phyloP scores from a whole-genome alignment of 2,113 vertebrate species.

The Emydocephalus ijimae region DNA sequence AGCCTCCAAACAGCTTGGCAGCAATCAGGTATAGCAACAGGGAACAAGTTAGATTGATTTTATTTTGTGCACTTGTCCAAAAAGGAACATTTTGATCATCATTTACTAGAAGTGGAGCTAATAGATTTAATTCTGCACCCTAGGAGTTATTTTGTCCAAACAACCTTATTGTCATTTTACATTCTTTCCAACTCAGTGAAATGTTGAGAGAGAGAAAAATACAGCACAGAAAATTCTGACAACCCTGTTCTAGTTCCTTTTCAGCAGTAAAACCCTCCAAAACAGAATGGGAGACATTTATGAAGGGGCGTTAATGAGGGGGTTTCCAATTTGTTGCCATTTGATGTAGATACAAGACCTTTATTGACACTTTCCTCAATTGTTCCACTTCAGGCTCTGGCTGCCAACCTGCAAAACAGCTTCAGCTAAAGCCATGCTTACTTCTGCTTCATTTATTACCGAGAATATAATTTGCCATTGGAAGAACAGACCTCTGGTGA shows the following conservation, averaged over 20 bases:
- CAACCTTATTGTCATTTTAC: not conserved
- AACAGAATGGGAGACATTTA: not conserved
- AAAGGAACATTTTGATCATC: slow-evolving; percentile 20
- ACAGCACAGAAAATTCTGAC: not conserved
- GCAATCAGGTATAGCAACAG: rapidly evolving
- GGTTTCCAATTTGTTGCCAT: not conserved
- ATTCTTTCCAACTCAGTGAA: not conserved
- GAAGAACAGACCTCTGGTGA: not conserved
- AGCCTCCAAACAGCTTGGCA: slow-evolving; percentile 25
- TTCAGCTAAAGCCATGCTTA: too few species aligned
- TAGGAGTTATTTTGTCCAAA: not conserved
- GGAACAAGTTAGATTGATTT: not conserved
- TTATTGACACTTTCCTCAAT: not conserved
- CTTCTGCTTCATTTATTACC: not conserved
- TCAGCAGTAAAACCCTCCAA: not conserved
- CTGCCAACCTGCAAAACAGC: too few species aligned
- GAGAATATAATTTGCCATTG: not conserved
- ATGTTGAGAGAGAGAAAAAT: not conserved
- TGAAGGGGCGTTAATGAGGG: not conserved
- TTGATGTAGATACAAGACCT: not conserved
- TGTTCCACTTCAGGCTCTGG: not conserved
- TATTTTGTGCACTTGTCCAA: slow-evolving; percentile 1
- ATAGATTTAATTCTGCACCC: not conserved
- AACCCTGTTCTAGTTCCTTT: not conserved
- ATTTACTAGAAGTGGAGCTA: not conserved